Base-by-base conservation (phyloP, 2,797 vertebrate genomes). In the Sebastolobus altivelis region DNA sequence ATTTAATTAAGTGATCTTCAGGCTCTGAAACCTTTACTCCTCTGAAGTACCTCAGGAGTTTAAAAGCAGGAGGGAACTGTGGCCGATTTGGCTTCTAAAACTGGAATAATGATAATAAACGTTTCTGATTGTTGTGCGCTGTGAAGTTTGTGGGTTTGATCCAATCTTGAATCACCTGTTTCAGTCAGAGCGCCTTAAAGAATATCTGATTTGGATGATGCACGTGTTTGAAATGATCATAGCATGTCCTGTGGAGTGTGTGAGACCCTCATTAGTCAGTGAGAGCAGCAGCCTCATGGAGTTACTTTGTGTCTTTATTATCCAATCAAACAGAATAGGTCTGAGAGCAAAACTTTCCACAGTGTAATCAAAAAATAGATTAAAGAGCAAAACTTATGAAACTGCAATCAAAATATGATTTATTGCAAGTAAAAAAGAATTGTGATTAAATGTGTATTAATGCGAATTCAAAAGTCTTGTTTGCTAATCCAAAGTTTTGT, bases 1-100 rank as follows among this genome's bases (percentile, higher is more conserved):
- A 14, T 90, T 90, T 87, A 93, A 92, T 92, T 81, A 92, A 85
- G 79, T 54, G 67, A 74, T 88, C 79, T 29, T 79, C 37, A 60
- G 65, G 38, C 61, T 72, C 37, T 59, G 54, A n/a, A 60, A 25
- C 63, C 62, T 80, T 79, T 68, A 20, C 63, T 65, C 5, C 14
- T 25, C 70, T 75, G n/a, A 14, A 77, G 79, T 69, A 52, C 46
- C 20, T 35, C 1, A 49, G 37, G 22, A 66, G 55, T n/a, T 29
- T 40, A 5, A 18, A 33, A n/a, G 43, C 49, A 22, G 38, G 49
- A 20, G 38, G 43, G 56, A 62, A 40, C 18, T 46, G 33, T 52
- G 73, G 37, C 49, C n/a, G 4, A 40, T 70, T 4, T 38, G 3
- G 22, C 4, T 72, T 33, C 5, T 43, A 55, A 59, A 38, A 65